These are phyloP conservation scores for Cossypha polioptera DNA, from an alignment of 2,797 vertebrate species.

Conservation along the genomic window DNA sequence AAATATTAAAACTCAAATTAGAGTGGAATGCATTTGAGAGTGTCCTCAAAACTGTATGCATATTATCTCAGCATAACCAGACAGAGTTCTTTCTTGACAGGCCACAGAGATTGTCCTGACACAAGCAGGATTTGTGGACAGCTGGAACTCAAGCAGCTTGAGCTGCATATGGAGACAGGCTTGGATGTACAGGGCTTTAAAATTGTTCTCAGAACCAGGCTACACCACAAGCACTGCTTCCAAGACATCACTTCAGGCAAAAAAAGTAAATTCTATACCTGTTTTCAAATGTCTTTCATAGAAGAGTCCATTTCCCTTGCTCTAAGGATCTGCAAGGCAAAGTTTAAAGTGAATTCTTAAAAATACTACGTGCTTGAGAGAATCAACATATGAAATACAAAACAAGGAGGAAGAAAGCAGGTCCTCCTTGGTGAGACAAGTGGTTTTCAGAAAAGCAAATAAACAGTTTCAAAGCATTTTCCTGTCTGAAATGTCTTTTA, in stretches of 20 bases:
- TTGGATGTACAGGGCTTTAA: not conserved
- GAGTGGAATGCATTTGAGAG: not conserved
- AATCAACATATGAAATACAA: not conserved
- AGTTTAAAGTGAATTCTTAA: not conserved
- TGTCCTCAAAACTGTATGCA: not conserved
- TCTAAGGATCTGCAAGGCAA: not conserved
- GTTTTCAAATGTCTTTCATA: not conserved
- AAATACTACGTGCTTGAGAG: not conserved
- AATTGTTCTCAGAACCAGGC: not conserved
- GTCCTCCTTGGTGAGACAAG: not conserved
- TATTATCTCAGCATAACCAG: not conserved
- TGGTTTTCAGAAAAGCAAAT: slow-evolving; percentile 2
- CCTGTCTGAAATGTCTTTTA: not conserved
- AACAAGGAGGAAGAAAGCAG: not conserved
- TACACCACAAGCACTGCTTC: not conserved
- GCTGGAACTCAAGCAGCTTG: not conserved
- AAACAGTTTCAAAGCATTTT: not conserved
- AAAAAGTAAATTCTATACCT: not conserved
- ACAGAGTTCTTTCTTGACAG: not conserved
- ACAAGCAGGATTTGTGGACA: not conserved
- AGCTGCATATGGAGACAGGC: not conserved
- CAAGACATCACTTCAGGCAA: not conserved
- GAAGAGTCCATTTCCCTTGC: not conserved
- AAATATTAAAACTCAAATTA: not conserved
- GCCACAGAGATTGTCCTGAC: not conserved